Evolutionary conservation across 2,113 vertebrate genomes (phyloP).

Genomic region (Nesoenas mayeri): DNA sequence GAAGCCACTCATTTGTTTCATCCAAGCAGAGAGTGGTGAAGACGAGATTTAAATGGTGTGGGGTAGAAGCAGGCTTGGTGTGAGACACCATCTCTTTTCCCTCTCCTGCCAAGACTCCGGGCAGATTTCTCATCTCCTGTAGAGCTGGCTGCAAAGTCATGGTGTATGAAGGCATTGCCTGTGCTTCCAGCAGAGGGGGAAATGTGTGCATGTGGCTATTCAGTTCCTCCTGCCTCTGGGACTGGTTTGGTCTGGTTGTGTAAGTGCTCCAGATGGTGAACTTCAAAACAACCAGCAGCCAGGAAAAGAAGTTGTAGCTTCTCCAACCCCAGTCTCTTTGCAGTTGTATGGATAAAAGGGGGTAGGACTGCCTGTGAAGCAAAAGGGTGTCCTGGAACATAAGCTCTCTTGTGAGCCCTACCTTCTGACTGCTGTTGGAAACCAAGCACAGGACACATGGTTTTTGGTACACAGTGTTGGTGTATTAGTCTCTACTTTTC

Average conservation of each 20-base stretch:
- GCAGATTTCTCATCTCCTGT: background rate
- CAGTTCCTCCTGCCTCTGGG: background rate
- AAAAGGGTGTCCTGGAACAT: background rate
- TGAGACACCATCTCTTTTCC: background rate
- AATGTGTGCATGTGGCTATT: background rate
- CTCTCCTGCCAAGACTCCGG: background rate
- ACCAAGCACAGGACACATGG: rapidly evolving
- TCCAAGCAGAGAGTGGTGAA: background rate
- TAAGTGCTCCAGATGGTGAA: background rate
- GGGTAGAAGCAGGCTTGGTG: background rate
- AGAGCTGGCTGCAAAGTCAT: background rate
- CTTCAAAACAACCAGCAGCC: background rate
- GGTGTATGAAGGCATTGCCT: background rate
- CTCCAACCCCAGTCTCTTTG: background rate
- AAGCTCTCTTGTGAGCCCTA: background rate
- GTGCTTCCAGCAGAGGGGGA: background rate
- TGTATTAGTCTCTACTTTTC: background rate
- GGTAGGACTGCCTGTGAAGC: background rate
- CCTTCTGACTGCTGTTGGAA: background rate
- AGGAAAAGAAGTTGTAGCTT: background rate
- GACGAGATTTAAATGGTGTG: background rate
- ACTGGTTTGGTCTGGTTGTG: background rate
- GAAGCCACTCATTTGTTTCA: background rate
- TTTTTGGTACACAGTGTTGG: background rate
- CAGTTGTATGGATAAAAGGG: background rate